Base-by-base conservation (phyloP, 2,113 vertebrate genomes). In the Tylochromis polylepis region DNA sequence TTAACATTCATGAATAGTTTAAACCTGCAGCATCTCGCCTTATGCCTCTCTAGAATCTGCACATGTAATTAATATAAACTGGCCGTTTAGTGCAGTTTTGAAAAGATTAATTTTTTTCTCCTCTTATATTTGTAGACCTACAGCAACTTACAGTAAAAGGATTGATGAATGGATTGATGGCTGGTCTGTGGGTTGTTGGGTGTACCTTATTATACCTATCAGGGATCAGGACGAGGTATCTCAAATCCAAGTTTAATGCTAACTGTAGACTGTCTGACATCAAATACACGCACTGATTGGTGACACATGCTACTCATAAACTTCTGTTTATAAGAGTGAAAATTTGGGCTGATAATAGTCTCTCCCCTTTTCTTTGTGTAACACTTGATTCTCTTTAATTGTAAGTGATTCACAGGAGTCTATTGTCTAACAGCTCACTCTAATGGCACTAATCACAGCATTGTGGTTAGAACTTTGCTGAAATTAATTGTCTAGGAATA, bases 1-100 rank as follows among this genome's bases (percentile, higher is more conserved):
- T 96, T 95, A 95, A 89, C 93, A 96, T 94, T 94, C 92, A 95
- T 93, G 90, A 95, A 92, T 93, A 91, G 70, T 93, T 94, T 75
- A 94, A 89, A 91, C 53, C 77, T 56, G 77, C 59, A 88, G 86
- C 93, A 93, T 94, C 92, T 89, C 85, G 75, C 65, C 62, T n/a
- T n/a, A 16, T n/a, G 22, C 77, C 78, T 84, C 67, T 85, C 31
- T 36, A 79, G n/a, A n/a, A 89, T 11, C 3, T 62, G 79, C 79
- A 67, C 46, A 87, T 51, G 38, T 15, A 27, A 38, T n/a, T 81
- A 3, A 75, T 81, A 14, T n/a, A 34, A 79, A 67, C 36, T 56
- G 59, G 12, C 57, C 4, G 1, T 77, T 77, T 77, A 77, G 24
- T 51, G 24, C 3, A 15, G 20, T 12, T 81, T 46, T 57, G 34